A percentile compares a stretch with the other conserved stretches of the same genome.
Conservation (phyloP, 2,888 invertebrate species). For the Calameuta filiformis region DNA sequence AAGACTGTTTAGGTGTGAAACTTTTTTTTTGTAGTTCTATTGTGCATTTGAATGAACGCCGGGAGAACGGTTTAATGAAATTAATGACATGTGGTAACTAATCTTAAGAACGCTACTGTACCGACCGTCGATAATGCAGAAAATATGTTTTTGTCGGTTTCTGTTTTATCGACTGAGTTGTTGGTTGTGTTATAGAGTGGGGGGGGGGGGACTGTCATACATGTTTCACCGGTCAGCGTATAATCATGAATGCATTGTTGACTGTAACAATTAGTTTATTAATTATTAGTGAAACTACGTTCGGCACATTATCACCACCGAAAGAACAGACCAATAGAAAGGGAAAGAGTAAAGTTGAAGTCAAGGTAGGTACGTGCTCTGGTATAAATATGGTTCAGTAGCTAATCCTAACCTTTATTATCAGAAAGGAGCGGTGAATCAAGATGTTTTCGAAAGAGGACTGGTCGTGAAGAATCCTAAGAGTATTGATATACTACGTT, state of each 20-base stretch:
- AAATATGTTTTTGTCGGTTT: neutral
- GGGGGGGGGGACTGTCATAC: neutral
- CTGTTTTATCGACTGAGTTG: neutral
- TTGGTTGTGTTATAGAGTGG: neutral
- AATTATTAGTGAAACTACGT: conserved; percentile 20
- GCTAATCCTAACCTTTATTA: conserved; percentile 2
- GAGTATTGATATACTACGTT: conserved; percentile 79
- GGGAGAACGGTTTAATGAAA: neutral
- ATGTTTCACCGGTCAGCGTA: neutral
- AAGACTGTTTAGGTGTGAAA: neutral
- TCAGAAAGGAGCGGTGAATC: conserved; percentile 70
- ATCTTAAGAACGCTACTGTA: neutral
- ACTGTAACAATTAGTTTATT: conserved; percentile 25
- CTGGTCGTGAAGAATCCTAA: conserved; percentile 77
- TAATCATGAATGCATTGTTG: conserved; percentile 34
- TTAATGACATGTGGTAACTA: neutral
- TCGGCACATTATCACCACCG: conserved; percentile 39
- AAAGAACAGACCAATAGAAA: conserved; percentile 29
- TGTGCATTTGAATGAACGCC: neutral
- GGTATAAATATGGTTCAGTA: neutral
- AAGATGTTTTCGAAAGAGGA: conserved; percentile 77
- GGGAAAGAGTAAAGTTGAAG: conserved; percentile 24
- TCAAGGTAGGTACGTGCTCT: conserved; percentile 27
- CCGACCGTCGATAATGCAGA: neutral
- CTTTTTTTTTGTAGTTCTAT: neutral